phyloP scores from a whole-genome alignment of 2,113 vertebrate genomes.

The Platanista minor region DNA sequence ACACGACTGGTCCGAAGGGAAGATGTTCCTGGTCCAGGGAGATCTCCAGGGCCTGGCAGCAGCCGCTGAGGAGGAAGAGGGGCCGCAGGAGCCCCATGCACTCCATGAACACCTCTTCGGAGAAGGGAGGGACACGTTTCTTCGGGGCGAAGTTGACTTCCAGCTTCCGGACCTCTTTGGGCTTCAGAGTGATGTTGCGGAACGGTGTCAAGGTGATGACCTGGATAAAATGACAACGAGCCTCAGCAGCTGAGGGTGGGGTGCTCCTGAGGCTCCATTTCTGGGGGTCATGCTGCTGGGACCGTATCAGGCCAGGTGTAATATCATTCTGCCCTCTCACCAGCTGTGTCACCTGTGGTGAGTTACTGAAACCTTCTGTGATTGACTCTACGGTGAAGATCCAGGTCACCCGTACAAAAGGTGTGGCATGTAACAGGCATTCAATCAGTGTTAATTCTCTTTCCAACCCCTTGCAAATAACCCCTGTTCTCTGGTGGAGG shows the following conservation, averaged over 20 bases:
- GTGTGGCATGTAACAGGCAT: neutral
- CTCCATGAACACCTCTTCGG: conserved; percentile 84
- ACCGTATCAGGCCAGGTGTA: neutral
- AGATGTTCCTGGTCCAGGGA: conserved; percentile 86
- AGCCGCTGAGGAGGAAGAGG: conserved; percentile 85
- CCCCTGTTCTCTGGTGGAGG: neutral
- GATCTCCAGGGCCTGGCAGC: conserved; percentile 87
- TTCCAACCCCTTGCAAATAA: neutral
- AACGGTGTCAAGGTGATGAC: conserved; percentile 80
- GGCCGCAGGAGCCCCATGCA: conserved; percentile 79
- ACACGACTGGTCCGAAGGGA: conserved; percentile 87
- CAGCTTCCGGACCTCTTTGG: conserved; percentile 78
- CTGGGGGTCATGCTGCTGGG: neutral
- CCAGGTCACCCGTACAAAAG: neutral
- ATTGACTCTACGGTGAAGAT: neutral
- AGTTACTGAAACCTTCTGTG: neutral
- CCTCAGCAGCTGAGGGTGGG: neutral
- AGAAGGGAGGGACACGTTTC: conserved; percentile 79
- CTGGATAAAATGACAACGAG: conserved; percentile 51
- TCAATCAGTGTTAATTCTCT: neutral
- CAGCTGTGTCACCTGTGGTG: neutral
- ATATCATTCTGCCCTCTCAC: neutral
- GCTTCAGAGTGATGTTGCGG: conserved; percentile 78
- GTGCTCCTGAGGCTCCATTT: fast-evolving
- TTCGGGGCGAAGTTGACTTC: conserved; percentile 85